A percentile compares a stretch with the other conserved stretches of the same genome.
phyloP scores from a whole-genome alignment of 2,888 invertebrate genomes.

The Athrips mouffetella region DNA sequence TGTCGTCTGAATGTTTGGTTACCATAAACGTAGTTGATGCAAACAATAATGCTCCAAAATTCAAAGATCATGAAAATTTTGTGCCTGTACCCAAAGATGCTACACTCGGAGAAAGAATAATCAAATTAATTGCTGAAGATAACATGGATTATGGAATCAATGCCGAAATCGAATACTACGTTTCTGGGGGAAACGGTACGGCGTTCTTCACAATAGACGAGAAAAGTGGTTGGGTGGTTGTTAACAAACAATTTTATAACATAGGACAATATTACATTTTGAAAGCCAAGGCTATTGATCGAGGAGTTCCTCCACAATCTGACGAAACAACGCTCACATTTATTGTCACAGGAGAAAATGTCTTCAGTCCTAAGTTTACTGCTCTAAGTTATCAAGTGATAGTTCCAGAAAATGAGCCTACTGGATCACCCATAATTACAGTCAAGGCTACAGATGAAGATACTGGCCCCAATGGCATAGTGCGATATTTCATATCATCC shows the following conservation, averaged over 20 bases:
- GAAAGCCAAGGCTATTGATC: conserved; percentile 87
- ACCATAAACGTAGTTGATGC: conserved; percentile 94
- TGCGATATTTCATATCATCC: conserved; percentile 89
- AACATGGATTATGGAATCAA: conserved; percentile 91
- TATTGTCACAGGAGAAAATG: conserved; percentile 91
- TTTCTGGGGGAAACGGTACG: conserved; percentile 87
- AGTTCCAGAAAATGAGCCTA: conserved; percentile 93
- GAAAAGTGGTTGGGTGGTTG: conserved; percentile 88
- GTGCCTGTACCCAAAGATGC: conserved; percentile 91
- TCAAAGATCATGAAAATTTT: conserved; percentile 85
- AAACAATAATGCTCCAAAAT: conserved; percentile 93
- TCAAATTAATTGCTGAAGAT: conserved; percentile 86
- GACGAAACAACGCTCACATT: conserved; percentile 86
- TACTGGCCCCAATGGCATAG: conserved; percentile 92
- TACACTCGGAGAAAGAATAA: conserved; percentile 82
- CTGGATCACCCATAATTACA: conserved; percentile 90
- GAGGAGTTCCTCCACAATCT: conserved; percentile 91
- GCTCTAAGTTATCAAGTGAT: conserved; percentile 92
- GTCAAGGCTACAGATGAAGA: conserved; percentile 92
- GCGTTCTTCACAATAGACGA: conserved; percentile 85
- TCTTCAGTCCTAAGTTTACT: conserved; percentile 87
- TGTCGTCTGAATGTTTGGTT: conserved; percentile 92
- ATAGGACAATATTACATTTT: conserved; percentile 82
- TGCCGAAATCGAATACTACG: conserved; percentile 89
- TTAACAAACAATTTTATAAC: conserved; percentile 78